Conservation (phyloP, 2,113 vertebrate genomes). For the Corynorhinus townsendii region DNA sequence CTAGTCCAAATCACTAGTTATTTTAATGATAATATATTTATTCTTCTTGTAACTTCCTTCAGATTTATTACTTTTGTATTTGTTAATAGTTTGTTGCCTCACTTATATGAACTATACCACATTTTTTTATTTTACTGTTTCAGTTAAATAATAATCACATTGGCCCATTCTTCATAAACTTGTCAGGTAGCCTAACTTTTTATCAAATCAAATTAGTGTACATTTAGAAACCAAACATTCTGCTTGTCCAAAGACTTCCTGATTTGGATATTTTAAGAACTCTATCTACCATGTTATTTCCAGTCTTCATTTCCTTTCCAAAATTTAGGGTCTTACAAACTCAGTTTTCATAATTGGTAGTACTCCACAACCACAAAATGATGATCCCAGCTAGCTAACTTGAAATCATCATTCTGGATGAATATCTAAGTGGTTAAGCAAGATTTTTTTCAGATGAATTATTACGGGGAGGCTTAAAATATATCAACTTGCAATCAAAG, state of each 20-base stretch:
- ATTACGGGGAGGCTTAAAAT: background rate
- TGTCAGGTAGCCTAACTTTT: background rate
- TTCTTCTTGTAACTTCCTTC: background rate
- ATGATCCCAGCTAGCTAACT: background rate
- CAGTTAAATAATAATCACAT: background rate
- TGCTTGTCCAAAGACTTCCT: background rate
- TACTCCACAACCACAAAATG: background rate
- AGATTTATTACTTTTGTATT: background rate
- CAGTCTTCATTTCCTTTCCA: background rate
- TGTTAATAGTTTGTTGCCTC: background rate
- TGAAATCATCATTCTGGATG: background rate
- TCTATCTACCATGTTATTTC: background rate
- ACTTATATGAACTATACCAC: background rate
- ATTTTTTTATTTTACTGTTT: background rate
- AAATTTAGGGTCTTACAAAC: background rate
- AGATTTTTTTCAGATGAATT: background rate
- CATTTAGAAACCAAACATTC: background rate
- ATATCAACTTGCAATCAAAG: background rate
- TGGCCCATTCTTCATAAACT: background rate
- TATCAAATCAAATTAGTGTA: background rate
- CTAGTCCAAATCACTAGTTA: background rate
- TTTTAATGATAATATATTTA: background rate
- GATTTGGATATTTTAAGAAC: background rate
- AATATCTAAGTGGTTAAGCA: background rate
- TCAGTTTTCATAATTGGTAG: background rate